Evolutionary conservation across 2,113 vertebrate species (phyloP).

Genomic region (Choloepus hoffmanni): DNA sequence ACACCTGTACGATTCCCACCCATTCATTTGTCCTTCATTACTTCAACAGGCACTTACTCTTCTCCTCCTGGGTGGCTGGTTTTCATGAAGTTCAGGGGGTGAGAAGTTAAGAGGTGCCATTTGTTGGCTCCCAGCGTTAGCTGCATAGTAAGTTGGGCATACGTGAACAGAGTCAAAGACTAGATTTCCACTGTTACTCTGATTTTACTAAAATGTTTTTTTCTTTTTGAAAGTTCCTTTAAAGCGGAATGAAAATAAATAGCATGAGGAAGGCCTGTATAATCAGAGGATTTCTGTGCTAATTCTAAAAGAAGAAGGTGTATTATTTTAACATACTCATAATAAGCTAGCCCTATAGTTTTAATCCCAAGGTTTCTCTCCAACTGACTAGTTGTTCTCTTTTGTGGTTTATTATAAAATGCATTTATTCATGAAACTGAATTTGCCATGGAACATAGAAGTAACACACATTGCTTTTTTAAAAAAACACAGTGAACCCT

Average conservation of each 20-base stretch:
- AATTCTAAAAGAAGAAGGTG: neutral
- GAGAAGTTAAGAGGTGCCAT: neutral
- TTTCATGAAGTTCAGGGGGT: no score
- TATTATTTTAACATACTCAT: neutral
- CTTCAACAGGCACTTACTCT: fast-evolving
- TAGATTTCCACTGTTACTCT: neutral
- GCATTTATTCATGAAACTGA: neutral
- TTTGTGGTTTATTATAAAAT: conserved; percentile 60
- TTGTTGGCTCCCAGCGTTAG: neutral
- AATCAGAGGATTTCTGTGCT: neutral
- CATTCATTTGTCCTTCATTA: fast-evolving
- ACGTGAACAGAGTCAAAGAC: neutral
- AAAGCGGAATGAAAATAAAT: neutral
- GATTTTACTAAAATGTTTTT: neutral
- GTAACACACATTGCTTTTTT: neutral
- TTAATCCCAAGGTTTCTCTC: neutral
- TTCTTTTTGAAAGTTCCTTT: conserved; percentile 1
- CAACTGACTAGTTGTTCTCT: neutral
- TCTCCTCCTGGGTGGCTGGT: fast-evolving
- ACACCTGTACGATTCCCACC: no score
- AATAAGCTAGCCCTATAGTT: neutral
- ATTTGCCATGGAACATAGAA: fast-evolving
- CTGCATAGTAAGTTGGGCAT: fast-evolving
- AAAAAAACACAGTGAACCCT: neutral
- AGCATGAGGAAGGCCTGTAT: neutral